Evolutionary conservation across 92 coral and sea anemone species (phyloP).

Genomic region (Isaurus tuberculatus): DNA sequence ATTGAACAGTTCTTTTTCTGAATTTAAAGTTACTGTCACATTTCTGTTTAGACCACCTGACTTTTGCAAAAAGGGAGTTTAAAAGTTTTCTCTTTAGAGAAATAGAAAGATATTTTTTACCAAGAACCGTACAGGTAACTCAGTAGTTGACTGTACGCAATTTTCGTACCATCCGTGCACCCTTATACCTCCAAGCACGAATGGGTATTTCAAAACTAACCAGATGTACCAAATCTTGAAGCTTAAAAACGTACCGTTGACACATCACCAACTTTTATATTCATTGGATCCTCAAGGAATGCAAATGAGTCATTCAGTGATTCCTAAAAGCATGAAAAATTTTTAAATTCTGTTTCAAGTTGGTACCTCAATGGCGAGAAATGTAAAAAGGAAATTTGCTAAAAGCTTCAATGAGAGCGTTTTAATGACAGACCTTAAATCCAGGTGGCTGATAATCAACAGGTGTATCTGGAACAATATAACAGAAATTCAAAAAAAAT

Average conservation of each 20-base stretch:
- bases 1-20: no score
- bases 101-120: no score
- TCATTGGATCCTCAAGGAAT: slow-evolving; percentile 88
- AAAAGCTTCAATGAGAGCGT: background rate
- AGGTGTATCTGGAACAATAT: slow-evolving; percentile 78
- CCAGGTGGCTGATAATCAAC: slow-evolving; percentile 95
- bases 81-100: no score
- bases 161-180: background rate
- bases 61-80: no score
- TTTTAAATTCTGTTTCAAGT: no score
- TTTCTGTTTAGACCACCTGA: no score
- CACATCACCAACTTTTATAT: slow-evolving; percentile 92
- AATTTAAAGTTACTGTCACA: no score
- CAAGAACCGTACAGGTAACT: no score
- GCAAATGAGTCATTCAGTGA: slow-evolving; percentile 70
- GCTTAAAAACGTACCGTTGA: slow-evolving; percentile 76
- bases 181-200: background rate
- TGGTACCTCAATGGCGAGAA: background rate
- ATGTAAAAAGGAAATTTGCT: background rate
- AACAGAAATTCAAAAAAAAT: background rate
- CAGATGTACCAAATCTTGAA: background rate
- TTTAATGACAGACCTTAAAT: slow-evolving; percentile 74
- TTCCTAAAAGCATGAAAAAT: slow-evolving; percentile 54
- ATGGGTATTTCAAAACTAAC: background rate
- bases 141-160: no score